Evolutionary conservation across 92 coral and sea anemone genomes (phyloP).

Genomic region (Palythoa grandiflora): DNA sequence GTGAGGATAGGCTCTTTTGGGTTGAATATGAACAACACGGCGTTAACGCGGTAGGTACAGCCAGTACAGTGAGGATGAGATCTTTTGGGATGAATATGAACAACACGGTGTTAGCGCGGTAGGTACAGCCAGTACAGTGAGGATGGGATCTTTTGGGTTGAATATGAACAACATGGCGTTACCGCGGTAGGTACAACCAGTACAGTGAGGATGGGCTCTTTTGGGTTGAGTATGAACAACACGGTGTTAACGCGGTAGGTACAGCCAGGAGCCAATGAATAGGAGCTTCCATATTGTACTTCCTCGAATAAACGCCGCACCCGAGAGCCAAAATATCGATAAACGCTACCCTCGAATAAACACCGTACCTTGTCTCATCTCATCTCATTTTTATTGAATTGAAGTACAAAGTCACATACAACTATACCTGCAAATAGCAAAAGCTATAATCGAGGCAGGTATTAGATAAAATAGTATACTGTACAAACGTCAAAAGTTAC

Average conservation of each 20-base stretch:
- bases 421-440: no score
- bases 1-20: conserved; percentile 45
- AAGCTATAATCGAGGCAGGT: no score
- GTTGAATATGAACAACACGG: conserved; percentile 46
- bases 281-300: no score
- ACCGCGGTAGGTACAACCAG: conserved; percentile 1
- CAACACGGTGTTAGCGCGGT: conserved; percentile 43
- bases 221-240: conserved; percentile 46
- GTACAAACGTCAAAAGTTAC: no score
- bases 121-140: background rate
- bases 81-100: conserved; percentile 43
- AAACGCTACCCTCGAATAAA: no score
- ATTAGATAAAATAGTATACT: no score
- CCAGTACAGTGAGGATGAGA: conserved; percentile 10
- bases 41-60: conserved; percentile 15
- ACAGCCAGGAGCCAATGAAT: no score
- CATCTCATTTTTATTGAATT: no score
- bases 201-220: conserved; percentile 29
- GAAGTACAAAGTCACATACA: no score
- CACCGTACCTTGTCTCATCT: no score
- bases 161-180: conserved; percentile 46
- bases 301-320: no score
- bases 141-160: conserved; percentile 48
- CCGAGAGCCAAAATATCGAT: no score
- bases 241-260: conserved; percentile 39